Evolutionary conservation across 23 tunicate genomes (phyloP).

Genomic region (Diplosoma virens): DNA sequence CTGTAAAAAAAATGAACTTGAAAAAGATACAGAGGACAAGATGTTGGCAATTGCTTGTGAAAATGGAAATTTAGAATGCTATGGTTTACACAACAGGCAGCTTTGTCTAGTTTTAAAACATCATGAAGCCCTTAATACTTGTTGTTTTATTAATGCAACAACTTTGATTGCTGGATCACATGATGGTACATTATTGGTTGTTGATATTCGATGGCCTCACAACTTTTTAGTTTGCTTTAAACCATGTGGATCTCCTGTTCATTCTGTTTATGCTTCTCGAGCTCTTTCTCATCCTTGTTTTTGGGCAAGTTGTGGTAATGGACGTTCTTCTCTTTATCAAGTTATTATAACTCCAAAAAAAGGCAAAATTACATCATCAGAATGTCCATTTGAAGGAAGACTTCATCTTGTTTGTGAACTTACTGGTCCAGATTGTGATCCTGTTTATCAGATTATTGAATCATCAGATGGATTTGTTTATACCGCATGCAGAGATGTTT

Average conservation of each 20-base stretch:
- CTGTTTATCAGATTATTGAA: conserved; percentile 45
- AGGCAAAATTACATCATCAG: background rate
- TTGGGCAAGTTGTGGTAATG: conserved; percentile 50
- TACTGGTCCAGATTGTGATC: conserved; percentile 67
- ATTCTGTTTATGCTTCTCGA: background rate
- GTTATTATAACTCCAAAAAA: background rate
- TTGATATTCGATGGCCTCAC: conserved; percentile 19
- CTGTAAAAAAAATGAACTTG: conserved; percentile 9
- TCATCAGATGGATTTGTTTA: conserved; percentile 24
- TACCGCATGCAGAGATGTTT: conserved; percentile 46
- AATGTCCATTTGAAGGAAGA: background rate
- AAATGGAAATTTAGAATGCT: conserved; percentile 26
- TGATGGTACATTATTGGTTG: conserved; percentile 27
- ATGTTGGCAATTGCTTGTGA: conserved; percentile 29
- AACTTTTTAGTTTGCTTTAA: background rate
- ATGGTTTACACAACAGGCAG: background rate
- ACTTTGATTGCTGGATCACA: conserved; percentile 32
- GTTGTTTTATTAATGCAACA: conserved; percentile 15
- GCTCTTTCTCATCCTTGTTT: background rate
- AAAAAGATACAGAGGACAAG: conserved; percentile 33
- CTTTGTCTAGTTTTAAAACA: background rate
- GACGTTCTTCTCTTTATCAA: conserved; percentile 29
- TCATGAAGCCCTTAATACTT: conserved; percentile 23
- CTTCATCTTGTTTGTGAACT: conserved; percentile 23
- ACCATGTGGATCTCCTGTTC: conserved; percentile 34